These are phyloP conservation scores for Colossoma macropomum DNA, from an alignment of 2,113 vertebrate genomes.

Conservation along the genomic window DNA sequence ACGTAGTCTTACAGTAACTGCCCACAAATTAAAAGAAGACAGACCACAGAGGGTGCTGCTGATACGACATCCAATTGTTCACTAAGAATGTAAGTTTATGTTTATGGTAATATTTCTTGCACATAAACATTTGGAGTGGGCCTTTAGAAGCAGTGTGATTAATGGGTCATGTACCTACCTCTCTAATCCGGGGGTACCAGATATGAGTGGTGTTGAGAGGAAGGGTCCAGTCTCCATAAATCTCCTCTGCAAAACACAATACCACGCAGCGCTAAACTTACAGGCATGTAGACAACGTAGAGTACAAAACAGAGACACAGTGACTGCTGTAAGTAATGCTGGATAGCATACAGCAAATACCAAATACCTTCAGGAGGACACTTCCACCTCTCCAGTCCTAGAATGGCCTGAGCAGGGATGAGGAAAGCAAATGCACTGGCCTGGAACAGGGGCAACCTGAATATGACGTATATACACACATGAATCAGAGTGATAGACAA, in stretches of 20 bases:
- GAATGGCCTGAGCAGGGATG: conserved; percentile 85
- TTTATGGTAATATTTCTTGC: neutral
- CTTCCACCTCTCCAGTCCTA: conserved; percentile 86
- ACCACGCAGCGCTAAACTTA: conserved; percentile 11
- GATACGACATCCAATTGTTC: neutral
- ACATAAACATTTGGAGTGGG: neutral
- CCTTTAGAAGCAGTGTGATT: neutral
- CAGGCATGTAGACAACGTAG: neutral
- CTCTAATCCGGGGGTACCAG: conserved; percentile 94
- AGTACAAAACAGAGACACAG: neutral
- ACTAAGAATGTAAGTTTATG: neutral
- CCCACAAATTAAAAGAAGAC: neutral
- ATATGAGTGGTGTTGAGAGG: conserved; percentile 89
- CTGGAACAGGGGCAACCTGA: conserved; percentile 88
- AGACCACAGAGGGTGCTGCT: too few relatives aligned
- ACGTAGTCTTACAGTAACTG: neutral
- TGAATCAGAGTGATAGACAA: neutral
- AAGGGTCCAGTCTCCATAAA: conserved; percentile 91
- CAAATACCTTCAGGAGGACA: conserved; percentile 83
- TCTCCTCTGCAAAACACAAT: conserved; percentile 80
- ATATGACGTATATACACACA: neutral
- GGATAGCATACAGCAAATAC: neutral
- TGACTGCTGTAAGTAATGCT: neutral
- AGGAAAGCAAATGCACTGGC: conserved; percentile 88
- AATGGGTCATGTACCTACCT: conserved; percentile 70